Conservation (phyloP, 2,888 invertebrate species). For the Pristionchus mayeri region DNA sequence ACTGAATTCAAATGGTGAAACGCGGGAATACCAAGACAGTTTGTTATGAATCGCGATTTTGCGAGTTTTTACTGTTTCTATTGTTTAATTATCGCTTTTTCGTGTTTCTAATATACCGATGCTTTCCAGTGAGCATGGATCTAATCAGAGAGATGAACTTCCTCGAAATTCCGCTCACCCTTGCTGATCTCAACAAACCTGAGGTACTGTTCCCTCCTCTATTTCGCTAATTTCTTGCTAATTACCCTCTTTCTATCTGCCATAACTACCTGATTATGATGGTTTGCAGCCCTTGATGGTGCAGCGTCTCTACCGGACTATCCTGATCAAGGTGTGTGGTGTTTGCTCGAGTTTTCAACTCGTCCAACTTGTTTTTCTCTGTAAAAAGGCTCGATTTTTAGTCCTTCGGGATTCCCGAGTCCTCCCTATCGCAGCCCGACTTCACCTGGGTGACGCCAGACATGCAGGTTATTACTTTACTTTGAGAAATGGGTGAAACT, state of each 20-base stretch:
- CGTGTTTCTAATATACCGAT: background rate
- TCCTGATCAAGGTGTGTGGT: background rate
- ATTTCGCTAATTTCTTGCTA: background rate
- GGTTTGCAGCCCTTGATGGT: background rate
- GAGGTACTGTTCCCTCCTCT: background rate
- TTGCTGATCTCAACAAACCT: background rate
- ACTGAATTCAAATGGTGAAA: background rate
- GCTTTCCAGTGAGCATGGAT: background rate
- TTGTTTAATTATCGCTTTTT: background rate
- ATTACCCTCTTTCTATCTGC: too few relatives aligned
- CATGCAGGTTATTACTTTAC: background rate
- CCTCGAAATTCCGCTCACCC: background rate
- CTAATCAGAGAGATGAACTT: background rate
- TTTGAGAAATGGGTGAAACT: background rate
- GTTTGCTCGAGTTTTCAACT: background rate
- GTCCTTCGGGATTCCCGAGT: constrained; percentile 5
- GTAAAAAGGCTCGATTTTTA: background rate
- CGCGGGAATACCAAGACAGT: background rate
- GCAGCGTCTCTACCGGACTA: background rate
- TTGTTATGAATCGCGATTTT: too few relatives aligned
- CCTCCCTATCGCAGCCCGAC: background rate
- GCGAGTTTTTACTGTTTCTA: background rate
- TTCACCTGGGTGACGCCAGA: background rate
- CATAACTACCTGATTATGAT: background rate
- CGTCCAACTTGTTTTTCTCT: background rate